Percentiles rank a stretch among this genome's conserved stretches.
These are phyloP conservation scores for Agrochola macilenta DNA, from an alignment of 2,888 invertebrate genomes.

Conservation along the genomic window DNA sequence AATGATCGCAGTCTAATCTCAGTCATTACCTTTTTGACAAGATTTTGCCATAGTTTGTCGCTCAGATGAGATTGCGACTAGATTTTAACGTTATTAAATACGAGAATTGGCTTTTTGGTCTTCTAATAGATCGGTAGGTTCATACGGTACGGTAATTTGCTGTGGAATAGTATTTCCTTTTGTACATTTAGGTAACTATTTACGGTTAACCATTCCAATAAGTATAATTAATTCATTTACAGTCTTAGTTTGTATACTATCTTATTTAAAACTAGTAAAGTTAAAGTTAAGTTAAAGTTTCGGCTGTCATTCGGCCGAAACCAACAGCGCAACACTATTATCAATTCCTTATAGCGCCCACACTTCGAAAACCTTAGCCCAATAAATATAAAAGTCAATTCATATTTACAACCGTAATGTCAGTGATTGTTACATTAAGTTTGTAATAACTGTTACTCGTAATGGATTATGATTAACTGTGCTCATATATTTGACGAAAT, in stretches of 20 bases:
- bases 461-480: slow-evolving; percentile 35
- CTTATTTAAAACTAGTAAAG: neutral
- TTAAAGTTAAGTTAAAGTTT: slow-evolving; percentile 13
- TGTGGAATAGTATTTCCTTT: neutral
- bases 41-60: too few species aligned
- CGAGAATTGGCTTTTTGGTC: too few species aligned
- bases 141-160: neutral
- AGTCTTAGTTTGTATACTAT: too few species aligned
- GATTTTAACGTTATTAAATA: too few species aligned
- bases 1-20: too few species aligned
- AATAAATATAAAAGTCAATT: slow-evolving; percentile 53
- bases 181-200: neutral
- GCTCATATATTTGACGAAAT: slow-evolving; percentile 22
- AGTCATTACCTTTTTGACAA: too few species aligned
- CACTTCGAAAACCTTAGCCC: slow-evolving; percentile 20
- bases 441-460: slow-evolving; percentile 42
- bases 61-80: too few species aligned
- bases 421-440: slow-evolving; percentile 39
- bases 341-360: slow-evolving; percentile 29
- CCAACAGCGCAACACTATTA: slow-evolving; percentile 30
- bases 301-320: slow-evolving; percentile 11
- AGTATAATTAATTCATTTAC: neutral
- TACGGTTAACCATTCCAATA: neutral
- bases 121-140: too few species aligned
- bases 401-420: slow-evolving; percentile 46